Percentiles rank a stretch among this genome's conserved stretches.
Conservation (phyloP, 2,113 vertebrate genomes). For the Clarias magur region DNA sequence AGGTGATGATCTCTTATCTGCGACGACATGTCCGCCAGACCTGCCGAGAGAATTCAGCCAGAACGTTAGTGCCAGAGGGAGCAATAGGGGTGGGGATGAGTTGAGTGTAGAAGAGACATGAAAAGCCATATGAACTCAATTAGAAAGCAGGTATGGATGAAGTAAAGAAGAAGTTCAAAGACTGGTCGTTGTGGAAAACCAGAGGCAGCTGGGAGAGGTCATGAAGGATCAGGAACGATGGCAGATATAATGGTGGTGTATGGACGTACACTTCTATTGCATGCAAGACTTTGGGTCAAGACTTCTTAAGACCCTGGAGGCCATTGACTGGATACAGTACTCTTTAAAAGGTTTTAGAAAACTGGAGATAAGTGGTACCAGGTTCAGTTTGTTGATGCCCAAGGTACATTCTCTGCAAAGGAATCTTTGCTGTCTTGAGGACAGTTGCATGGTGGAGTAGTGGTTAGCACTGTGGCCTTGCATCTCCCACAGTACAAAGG, state of each 20-base stretch:
- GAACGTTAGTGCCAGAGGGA: neutral
- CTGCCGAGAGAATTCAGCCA: too few species aligned
- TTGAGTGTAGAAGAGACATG: neutral
- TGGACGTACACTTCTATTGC: neutral
- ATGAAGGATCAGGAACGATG: neutral
- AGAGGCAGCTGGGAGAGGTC: neutral
- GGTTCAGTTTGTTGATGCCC: neutral
- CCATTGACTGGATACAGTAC: neutral
- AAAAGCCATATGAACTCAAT: neutral
- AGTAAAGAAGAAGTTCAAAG: neutral
- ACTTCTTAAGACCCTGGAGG: neutral
- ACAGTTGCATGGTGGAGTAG: neutral
- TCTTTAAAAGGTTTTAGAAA: neutral
- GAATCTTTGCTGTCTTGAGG: neutral
- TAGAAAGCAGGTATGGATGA: neutral
- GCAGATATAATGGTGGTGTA: neutral
- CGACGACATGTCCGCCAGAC: neutral
- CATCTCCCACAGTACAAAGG: too few species aligned
- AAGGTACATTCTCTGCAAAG: neutral
- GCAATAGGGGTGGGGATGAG: neutral
- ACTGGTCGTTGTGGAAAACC: neutral
- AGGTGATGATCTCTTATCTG: neutral
- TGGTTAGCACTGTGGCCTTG: too few species aligned
- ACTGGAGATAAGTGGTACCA: neutral
- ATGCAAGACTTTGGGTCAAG: neutral